Evolutionary conservation across 1,140 invertebrate species (phyloP).

Genomic region (Zaprionus kolodkinae): DNA sequence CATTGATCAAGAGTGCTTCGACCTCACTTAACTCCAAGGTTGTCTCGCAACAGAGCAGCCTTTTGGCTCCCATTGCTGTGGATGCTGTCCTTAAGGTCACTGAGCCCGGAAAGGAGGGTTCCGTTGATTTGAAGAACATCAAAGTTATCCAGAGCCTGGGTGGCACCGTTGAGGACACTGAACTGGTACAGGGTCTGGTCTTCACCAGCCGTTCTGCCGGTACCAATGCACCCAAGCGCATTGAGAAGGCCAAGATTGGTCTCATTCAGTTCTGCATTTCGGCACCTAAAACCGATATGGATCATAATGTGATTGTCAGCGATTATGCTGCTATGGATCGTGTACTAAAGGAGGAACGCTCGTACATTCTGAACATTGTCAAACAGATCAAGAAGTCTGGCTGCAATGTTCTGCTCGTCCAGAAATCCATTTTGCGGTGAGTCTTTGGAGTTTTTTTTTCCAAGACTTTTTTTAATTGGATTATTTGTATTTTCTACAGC

Average conservation of each 20-base stretch:
- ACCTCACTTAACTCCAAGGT: constrained; percentile 99
- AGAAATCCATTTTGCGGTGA: constrained; percentile 97
- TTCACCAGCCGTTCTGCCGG: constrained; percentile 96
- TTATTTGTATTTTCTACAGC: constrained; percentile 25
- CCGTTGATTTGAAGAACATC: constrained; percentile 93
- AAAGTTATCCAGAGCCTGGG: constrained; percentile 98
- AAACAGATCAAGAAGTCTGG: constrained; percentile 99
- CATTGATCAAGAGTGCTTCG: constrained; percentile 96
- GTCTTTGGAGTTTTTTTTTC: background rate
- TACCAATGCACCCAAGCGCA: constrained; percentile 94
- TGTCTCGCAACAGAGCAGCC: constrained; percentile 98
- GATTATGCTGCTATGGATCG: constrained; percentile 99
- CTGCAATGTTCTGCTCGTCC: constrained; percentile 98
- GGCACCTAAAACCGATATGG: constrained; percentile 99
- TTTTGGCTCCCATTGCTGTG: constrained; percentile 98
- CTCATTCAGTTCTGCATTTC: constrained; percentile 99
- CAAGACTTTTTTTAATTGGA: background rate
- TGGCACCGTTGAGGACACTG: constrained; percentile 98
- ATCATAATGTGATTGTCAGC: constrained; percentile 98
- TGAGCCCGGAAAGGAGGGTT: constrained; percentile 86
- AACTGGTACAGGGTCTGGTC: constrained; percentile 97
- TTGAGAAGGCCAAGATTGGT: constrained; percentile 99
- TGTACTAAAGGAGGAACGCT: constrained; percentile 98
- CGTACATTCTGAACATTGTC: constrained; percentile 99
- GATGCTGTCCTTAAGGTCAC: constrained; percentile 96